Percentiles rank a stretch among this genome's conserved stretches.
Conservation (phyloP, 2,113 vertebrate genomes). For the Salvelinus namaycush region DNA sequence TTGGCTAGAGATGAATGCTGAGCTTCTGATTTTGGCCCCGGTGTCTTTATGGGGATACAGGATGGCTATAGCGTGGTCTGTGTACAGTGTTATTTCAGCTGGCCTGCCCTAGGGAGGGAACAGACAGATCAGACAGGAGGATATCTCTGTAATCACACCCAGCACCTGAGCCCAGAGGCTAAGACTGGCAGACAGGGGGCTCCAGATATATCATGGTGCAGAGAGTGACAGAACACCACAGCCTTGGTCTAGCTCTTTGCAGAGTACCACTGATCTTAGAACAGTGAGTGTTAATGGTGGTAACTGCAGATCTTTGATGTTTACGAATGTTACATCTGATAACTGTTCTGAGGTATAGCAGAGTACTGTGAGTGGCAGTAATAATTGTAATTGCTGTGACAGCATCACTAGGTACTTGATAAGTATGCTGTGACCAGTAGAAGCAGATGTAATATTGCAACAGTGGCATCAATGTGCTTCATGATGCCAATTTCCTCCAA, state of each 20-base stretch:
- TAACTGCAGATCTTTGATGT: not conserved
- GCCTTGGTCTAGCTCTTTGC: not conserved
- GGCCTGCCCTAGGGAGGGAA: slow-evolving; percentile 23
- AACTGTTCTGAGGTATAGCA: not conserved
- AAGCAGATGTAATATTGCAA: too few relatives aligned
- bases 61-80: not conserved
- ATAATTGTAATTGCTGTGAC: too few relatives aligned
- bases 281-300: not conserved
- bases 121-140: not conserved
- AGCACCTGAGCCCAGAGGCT: not conserved
- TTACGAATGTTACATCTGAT: not conserved
- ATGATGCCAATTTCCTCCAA: too few relatives aligned
- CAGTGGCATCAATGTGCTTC: too few relatives aligned
- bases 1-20: slow-evolving; percentile 55
- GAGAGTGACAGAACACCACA: not conserved
- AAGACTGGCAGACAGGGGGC: not conserved
- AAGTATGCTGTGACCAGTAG: too few relatives aligned
- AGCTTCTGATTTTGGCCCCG: slow-evolving; percentile 31
- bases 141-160: not conserved
- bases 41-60: slow-evolving; percentile 1
- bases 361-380: too few relatives aligned
- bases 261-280: not conserved
- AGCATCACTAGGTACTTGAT: too few relatives aligned
- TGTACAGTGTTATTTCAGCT: slow-evolving; percentile 52
- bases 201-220: not conserved